Conservation (phyloP, 2,797 vertebrate species). For the Emys orbicularis region DNA sequence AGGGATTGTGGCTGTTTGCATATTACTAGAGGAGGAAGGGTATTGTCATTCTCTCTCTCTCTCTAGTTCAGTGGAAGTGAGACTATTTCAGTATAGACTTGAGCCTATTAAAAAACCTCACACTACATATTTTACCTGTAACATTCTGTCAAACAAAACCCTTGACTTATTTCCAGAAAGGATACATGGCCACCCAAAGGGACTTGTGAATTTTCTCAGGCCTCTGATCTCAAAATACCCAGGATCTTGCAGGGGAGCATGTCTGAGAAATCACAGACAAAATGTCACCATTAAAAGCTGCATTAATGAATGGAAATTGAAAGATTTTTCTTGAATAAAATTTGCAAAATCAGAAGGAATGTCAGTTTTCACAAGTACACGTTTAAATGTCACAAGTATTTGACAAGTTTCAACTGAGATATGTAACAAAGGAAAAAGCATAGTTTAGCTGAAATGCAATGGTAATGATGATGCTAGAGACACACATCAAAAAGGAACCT, state of each 20-base stretch:
- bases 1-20: neutral
- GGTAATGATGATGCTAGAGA: neutral
- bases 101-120: neutral
- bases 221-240: neutral
- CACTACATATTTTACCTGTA: neutral
- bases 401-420: neutral
- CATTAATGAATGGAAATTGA: neutral
- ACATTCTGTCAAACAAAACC: constrained; percentile 1
- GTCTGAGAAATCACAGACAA: neutral
- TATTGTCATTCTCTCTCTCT: neutral
- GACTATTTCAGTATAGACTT: neutral
- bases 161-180: neutral
- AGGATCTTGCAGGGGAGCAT: neutral
- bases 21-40: neutral
- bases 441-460: neutral
- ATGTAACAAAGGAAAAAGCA: neutral
- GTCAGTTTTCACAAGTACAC: neutral
- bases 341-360: neutral
- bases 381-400: neutral
- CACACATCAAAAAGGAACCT: neutral
- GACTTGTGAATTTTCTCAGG: neutral
- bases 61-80: constrained; percentile 22
- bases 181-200: neutral
- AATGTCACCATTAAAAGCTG: neutral
- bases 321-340: neutral